Evolutionary conservation across 2,113 vertebrate genomes (phyloP).

Genomic region (Nannospalax galili): DNA sequence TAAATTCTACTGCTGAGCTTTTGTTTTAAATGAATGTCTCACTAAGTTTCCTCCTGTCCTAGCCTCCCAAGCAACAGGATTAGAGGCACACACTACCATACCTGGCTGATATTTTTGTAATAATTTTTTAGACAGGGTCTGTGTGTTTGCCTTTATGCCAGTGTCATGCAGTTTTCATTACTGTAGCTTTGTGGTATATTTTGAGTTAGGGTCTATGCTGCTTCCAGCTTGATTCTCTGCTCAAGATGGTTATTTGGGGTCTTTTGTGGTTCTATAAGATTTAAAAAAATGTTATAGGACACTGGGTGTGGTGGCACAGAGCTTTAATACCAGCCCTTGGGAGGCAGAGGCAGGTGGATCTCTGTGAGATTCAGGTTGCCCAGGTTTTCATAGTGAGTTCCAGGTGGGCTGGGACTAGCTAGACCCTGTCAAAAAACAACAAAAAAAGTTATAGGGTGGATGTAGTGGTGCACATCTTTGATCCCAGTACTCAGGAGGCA

Average conservation of each 20-base stretch:
- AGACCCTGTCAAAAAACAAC: too few species aligned
- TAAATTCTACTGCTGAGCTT: neutral
- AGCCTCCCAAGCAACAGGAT: neutral
- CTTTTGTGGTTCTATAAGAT: neutral
- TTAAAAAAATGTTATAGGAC: too few species aligned
- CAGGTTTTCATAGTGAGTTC: too few species aligned
- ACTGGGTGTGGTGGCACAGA: too few species aligned
- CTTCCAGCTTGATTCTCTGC: neutral
- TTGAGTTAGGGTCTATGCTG: neutral
- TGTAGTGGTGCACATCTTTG: too few species aligned
- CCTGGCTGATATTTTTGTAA: neutral
- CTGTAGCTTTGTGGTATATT: neutral
- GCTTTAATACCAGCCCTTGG: too few species aligned
- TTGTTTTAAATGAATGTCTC: neutral
- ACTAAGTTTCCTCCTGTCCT: neutral
- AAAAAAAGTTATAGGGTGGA: too few species aligned
- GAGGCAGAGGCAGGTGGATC: too few species aligned
- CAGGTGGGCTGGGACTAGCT: too few species aligned
- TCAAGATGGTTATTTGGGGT: neutral
- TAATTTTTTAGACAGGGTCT: neutral
- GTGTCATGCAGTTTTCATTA: neutral
- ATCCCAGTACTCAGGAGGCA: too few species aligned
- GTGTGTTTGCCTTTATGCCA: neutral
- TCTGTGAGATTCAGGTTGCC: too few species aligned
- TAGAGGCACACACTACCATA: neutral